These are phyloP conservation scores for Lontra canadensis DNA, from an alignment of 2,113 vertebrate species.

Conservation along the genomic window DNA sequence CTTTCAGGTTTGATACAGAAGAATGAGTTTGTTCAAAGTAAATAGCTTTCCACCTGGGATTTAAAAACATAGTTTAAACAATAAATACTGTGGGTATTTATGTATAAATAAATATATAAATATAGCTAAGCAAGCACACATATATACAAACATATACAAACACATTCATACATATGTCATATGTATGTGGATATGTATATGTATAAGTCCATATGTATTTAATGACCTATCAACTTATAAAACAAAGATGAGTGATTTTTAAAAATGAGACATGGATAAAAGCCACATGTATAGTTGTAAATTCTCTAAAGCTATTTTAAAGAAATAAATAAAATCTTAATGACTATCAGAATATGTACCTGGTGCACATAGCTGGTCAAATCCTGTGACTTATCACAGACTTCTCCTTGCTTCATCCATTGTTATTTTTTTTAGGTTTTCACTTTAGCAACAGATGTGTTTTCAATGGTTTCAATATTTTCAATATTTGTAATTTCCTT, in stretches of 20 bases:
- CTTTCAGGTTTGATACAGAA: not conserved
- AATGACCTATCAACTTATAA: not conserved
- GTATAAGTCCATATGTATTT: not conserved
- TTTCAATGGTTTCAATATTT: not conserved
- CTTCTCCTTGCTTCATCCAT: not conserved
- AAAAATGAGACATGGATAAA: not conserved
- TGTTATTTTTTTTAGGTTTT: not conserved
- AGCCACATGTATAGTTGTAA: not conserved
- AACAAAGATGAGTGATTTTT: not conserved
- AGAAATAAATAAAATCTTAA: not conserved
- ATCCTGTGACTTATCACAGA: not conserved
- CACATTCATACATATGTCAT: not conserved
- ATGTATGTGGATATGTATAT: not conserved
- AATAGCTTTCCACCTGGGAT: conserved; percentile 38
- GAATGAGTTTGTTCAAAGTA: conserved; percentile 4
- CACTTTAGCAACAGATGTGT: not conserved
- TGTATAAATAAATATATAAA: not conserved
- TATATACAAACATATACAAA: not conserved
- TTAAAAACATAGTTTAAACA: conserved; percentile 52
- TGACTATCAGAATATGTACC: not conserved
- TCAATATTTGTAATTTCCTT: not conserved
- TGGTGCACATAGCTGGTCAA: not conserved
- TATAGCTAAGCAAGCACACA: not conserved
- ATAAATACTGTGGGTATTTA: not conserved
- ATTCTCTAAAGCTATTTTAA: not conserved